A percentile compares a stretch with the other conserved stretches of the same genome.
Evolutionary conservation across 1,140 invertebrate genomes (phyloP).

Genomic region (Zaprionus lachaisei): DNA sequence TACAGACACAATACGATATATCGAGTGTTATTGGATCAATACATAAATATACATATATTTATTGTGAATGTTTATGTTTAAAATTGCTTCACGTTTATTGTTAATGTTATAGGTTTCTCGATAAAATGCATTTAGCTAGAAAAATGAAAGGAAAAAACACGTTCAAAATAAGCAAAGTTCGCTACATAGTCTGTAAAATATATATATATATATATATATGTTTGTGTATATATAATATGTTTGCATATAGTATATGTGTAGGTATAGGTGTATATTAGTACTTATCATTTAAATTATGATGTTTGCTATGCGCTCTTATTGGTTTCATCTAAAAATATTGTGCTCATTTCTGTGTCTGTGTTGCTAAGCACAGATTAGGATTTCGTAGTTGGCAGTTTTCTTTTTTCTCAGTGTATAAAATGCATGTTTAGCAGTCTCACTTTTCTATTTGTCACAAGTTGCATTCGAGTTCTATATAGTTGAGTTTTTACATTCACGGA

Average conservation of each 20-base stretch:
- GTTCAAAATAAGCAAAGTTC: slow-evolving; percentile 47
- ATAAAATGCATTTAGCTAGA: slow-evolving; percentile 71
- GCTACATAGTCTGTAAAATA: slow-evolving; percentile 57
- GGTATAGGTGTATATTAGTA: slow-evolving; percentile 24
- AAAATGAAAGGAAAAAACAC: slow-evolving; percentile 48
- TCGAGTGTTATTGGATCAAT: slow-evolving; percentile 23
- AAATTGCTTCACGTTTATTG: slow-evolving; percentile 54
- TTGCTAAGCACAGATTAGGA: slow-evolving; percentile 48
- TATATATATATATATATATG: slow-evolving; percentile 26
- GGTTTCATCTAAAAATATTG: slow-evolving; percentile 31
- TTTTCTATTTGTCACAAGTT: slow-evolving; percentile 75
- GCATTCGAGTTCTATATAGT: slow-evolving; percentile 64
- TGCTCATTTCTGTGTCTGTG: slow-evolving; percentile 22
- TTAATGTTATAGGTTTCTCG: slow-evolving; percentile 36
- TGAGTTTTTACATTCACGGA: slow-evolving; percentile 37
- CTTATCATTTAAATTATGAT: slow-evolving; percentile 27
- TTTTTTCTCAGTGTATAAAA: slow-evolving; percentile 58
- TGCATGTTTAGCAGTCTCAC: slow-evolving; percentile 69
- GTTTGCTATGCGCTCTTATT: neutral
- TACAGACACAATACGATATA: slow-evolving; percentile 27
- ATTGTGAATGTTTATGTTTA: slow-evolving; percentile 33
- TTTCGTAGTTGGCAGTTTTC: slow-evolving; percentile 53
- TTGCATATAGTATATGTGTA: slow-evolving; percentile 33
- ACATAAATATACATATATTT: slow-evolving; percentile 20
- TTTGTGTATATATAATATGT: slow-evolving; percentile 32